Evolutionary conservation across 2,888 invertebrate species (phyloP).

Genomic region (Graphium colonna): DNA sequence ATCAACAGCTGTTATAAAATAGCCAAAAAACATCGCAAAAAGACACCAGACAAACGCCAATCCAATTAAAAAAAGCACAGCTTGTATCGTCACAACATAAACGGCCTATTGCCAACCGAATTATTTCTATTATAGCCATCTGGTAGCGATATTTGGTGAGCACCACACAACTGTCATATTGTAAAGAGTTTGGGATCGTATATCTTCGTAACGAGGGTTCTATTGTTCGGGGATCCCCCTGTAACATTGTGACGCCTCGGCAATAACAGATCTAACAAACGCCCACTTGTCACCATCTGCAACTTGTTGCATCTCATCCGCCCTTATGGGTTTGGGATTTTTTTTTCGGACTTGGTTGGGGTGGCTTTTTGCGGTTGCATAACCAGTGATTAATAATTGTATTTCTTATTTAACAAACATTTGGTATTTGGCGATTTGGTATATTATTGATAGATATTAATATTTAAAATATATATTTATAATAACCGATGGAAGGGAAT

Average conservation of each 20-base stretch:
- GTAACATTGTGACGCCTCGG: conserved; percentile 13
- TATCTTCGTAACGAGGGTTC: conserved; percentile 10
- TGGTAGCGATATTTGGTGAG: conserved; percentile 19
- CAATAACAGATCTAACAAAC: conserved; percentile 14
- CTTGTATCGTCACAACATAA: conserved; percentile 1
- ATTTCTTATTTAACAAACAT: no score
- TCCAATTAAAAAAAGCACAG: conserved; percentile 5
- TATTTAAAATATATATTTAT: no score
- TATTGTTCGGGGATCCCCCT: conserved; percentile 18
- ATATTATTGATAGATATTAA: no score
- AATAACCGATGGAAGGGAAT: no score
- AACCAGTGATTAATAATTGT: no score
- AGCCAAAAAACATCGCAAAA: no score
- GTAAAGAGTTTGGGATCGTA: conserved; percentile 17
- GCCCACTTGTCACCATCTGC: conserved; percentile 29
- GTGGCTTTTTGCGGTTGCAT: no score
- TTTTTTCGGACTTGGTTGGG: no score
- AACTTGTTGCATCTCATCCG: conserved; percentile 11
- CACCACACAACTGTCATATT: conserved; percentile 21
- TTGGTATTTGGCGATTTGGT: no score
- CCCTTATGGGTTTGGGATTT: conserved; percentile 4
- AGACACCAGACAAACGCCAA: background rate
- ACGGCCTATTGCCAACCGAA: conserved; percentile 10
- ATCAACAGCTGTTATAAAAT: no score
- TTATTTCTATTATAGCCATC: conserved; percentile 22